phyloP scores from a whole-genome alignment of 2,113 vertebrate genomes.

The Paratilapia polleni region DNA sequence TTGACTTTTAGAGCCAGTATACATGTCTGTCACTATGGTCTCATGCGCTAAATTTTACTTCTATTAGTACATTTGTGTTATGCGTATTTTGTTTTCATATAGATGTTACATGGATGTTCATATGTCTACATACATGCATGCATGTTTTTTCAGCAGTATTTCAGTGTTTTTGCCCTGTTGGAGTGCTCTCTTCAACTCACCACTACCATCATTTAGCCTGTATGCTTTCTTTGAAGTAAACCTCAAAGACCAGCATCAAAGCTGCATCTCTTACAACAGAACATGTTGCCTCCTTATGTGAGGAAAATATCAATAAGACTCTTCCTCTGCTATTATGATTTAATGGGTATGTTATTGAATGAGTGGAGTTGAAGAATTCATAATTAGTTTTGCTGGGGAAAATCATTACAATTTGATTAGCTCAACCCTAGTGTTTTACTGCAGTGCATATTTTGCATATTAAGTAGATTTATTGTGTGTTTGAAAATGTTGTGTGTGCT shows the following conservation, averaged over 20 bases:
- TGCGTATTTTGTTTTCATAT: background rate
- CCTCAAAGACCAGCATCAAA: conserved; percentile 79
- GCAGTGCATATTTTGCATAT: conserved; percentile 49
- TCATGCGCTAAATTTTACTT: background rate
- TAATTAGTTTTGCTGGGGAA: conserved; percentile 69
- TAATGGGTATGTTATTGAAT: conserved; percentile 67
- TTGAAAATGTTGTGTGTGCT: background rate
- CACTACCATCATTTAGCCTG: conserved; percentile 50
- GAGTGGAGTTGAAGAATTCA: conserved; percentile 65
- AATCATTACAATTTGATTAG: conserved; percentile 75
- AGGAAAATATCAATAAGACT: conserved; percentile 74
- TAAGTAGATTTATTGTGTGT: conserved; percentile 32
- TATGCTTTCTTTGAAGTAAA: conserved; percentile 65
- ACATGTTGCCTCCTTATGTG: conserved; percentile 68
- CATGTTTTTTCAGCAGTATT: background rate
- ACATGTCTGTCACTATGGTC: no score
- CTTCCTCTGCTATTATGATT: conserved; percentile 62
- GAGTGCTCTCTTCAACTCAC: conserved; percentile 17
- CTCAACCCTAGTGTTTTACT: conserved; percentile 57
- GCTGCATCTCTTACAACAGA: conserved; percentile 48
- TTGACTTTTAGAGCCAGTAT: background rate
- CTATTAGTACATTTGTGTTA: no score
- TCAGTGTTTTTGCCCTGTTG: background rate
- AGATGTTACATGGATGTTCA: background rate
- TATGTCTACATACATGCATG: conserved; percentile 1